Conservation (phyloP, 2,113 vertebrate species). For the Mungos mungo region DNA sequence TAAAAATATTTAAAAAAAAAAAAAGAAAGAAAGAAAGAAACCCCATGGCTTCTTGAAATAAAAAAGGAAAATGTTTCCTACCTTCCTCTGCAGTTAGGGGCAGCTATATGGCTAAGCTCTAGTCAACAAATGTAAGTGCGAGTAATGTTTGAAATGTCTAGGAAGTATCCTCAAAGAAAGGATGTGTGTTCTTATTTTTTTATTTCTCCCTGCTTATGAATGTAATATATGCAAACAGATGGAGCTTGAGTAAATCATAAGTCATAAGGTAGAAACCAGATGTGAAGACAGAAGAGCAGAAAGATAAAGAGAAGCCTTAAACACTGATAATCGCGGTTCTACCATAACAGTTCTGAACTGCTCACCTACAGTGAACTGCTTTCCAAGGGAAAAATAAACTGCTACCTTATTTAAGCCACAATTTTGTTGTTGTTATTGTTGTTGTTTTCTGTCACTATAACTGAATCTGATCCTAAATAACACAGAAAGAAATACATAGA, state of each 20-base stretch:
- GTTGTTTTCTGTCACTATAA: not conserved
- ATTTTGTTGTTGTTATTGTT: not conserved
- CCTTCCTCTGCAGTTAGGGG: not conserved
- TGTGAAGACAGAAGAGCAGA: not conserved
- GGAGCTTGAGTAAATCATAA: not conserved
- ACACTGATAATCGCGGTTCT: not conserved
- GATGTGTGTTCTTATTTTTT: not conserved
- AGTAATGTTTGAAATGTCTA: not conserved
- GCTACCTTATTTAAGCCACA: not conserved
- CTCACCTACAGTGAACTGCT: not conserved
- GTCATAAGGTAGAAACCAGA: not conserved
- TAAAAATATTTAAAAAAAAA: too few relatives aligned
- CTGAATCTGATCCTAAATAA: not conserved
- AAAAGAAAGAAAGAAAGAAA: too few relatives aligned
- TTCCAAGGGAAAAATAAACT: not conserved
- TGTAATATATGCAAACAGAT: not conserved
- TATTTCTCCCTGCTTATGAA: not conserved
- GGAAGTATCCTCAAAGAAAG: not conserved
- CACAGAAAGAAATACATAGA: not conserved
- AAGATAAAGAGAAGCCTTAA: not conserved
- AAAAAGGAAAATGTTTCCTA: not conserved
- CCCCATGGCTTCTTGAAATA: not conserved
- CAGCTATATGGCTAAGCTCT: not conserved
- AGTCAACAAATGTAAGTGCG: not conserved
- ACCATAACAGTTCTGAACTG: not conserved